phyloP scores from a whole-genome alignment of 2,888 invertebrate genomes.

The Miltochrista miniata region DNA sequence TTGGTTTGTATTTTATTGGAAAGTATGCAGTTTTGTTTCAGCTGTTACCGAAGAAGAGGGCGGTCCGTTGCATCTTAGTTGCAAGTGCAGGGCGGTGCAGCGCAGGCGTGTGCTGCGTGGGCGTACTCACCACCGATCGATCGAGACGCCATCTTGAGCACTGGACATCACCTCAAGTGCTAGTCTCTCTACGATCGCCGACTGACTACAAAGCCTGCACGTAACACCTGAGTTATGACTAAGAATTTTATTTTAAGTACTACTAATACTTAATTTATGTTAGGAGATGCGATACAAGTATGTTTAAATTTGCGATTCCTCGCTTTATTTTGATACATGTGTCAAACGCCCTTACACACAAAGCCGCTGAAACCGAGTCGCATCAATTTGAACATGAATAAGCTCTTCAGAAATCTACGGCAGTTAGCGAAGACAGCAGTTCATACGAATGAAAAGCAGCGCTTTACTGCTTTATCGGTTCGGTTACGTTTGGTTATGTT shows the following conservation, averaged over 20 bases:
- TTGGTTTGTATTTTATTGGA: neutral
- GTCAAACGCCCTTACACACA: slow-evolving; percentile 55
- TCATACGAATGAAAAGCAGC: slow-evolving; percentile 52
- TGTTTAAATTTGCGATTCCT: slow-evolving; percentile 10
- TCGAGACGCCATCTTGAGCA: slow-evolving; percentile 77
- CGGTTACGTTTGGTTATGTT: slow-evolving; percentile 37
- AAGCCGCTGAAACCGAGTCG: slow-evolving; percentile 65
- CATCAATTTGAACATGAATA: slow-evolving; percentile 77
- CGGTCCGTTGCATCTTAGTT: slow-evolving; percentile 56
- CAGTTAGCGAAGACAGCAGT: slow-evolving; percentile 61
- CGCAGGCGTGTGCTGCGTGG: slow-evolving; percentile 76
- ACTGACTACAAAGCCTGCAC: slow-evolving; percentile 29
- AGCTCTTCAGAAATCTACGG: slow-evolving; percentile 71
- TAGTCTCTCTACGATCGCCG: slow-evolving; percentile 46
- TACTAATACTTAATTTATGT: no score
- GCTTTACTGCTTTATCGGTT: slow-evolving; percentile 55
- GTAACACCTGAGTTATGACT: neutral
- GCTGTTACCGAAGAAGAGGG: slow-evolving; percentile 41
- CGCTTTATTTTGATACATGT: slow-evolving; percentile 42
- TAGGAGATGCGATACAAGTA: neutral
- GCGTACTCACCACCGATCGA: slow-evolving; percentile 73
- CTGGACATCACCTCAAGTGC: slow-evolving; percentile 59
- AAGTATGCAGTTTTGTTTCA: slow-evolving; percentile 16
- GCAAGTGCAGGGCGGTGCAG: slow-evolving; percentile 74
- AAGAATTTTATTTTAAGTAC: no score